Evolutionary conservation across 2,113 vertebrate species (phyloP), one percentile per base, ranked within the genome.

Genomic region (Microtus oregoni): DNA sequence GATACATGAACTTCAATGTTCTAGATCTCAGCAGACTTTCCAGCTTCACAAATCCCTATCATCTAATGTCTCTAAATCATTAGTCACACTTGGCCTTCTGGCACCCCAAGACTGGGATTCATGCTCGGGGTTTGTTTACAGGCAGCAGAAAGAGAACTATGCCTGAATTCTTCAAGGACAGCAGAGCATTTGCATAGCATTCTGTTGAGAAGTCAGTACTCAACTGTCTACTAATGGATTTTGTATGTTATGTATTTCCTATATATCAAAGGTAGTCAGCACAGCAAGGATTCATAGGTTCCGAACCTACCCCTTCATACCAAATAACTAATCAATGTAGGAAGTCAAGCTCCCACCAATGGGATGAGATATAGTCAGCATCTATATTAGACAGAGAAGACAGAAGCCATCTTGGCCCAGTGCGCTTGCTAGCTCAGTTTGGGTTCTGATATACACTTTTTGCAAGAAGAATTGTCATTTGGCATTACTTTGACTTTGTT

Each of bases 191-290:
- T n/a, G 26, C 32, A 55, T 44, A 90, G 63, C 1, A 41, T 63
- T 91, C 81, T 77, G 77, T 77, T 91, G 12, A 44, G 67, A 86
- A 68, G 12, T 90, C 85, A 89, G 79, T 52, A 92, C 3, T 92
- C 41, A 58, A 41, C 44, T 76, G 6, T 70, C 7, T 52, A n/a
- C n/a, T 38, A 72, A 81, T 67, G 2, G 12, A 38, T 86, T 55
- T 77, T 5, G 26, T 19, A 30, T 30, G 44, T 41, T 63, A 1
- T 41, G 17, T 63, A 82, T 63, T 63, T 63, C 26, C 11, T 44
- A 17, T 83, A 63, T 83, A 41, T 83, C 58, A 41, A 63, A 63
- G 12, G 26, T 41, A 63, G n/a, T 63, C 24, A 63, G 3, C 4
- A 0, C 58, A 41, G n/a, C 1, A 83, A 28, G 14, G 58, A 63